Evolutionary conservation across 2,797 vertebrate species (phyloP), one percentile per base, ranked within the genome.

Genomic region (Macroramphosus scolopax): DNA sequence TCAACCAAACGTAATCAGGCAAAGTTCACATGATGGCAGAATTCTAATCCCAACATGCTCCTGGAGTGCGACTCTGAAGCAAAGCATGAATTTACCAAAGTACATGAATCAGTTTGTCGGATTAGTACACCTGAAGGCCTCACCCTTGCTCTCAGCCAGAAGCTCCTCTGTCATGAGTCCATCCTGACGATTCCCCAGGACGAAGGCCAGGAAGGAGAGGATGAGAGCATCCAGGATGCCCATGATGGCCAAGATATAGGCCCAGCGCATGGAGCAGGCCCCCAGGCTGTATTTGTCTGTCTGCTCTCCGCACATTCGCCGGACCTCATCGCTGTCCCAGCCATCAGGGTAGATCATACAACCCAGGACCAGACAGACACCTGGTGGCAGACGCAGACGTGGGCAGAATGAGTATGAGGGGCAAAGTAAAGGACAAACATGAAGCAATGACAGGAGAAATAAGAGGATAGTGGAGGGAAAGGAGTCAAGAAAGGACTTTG

Each of bases 321-420:
- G 90, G 42, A 97, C 93, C 82, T 92, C 92, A n/a, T 95, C 93
- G 46, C 93, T 94, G 76, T 97, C 95, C 95, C 95, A 97, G 70
- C 94, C 95, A 57, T 96, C 93, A 17, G 95, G 95, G 64, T 95
- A 97, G 88, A 97, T 95, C 91, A 96, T 94, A 53, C 95, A 97
- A 47, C 95, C 95, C 82, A 97, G 90, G 50, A 97, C 91, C 84
- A 97, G 89, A 83, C 93, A 96, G 78, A 91, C 92, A 80, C 93
- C 95, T 97, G 67, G 30, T 3, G 35, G 8, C 28, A 36, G 34
- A 18, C 7, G 38, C 7, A 41, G 53, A 51, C 17, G 47, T 8
- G 11, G 6, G 9, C 3, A 22, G 13, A 3, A 17, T 1, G 14
- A 33, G 3, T 17, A n/a, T 18, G 25, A 42, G 22, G 16, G 9